Conservation (phyloP, 92 coral and sea anemone species). For the Bergia puertoricense region DNA sequence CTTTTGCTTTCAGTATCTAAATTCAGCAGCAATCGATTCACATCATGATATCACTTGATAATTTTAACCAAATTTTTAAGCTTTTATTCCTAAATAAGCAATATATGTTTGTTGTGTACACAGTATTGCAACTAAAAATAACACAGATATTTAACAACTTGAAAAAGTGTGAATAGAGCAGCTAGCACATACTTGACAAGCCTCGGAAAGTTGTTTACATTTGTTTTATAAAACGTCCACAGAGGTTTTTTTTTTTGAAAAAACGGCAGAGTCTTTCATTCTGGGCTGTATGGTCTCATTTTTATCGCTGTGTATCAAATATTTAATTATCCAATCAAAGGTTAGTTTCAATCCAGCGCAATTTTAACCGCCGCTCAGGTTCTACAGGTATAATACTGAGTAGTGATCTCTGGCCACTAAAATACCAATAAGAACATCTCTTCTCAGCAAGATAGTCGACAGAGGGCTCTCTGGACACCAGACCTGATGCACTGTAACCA, state of each 20-base stretch:
- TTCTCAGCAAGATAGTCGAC: constrained; percentile 75
- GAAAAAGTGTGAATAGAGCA: constrained; percentile 2
- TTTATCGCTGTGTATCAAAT: not conserved
- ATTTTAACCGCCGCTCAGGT: constrained; percentile 61
- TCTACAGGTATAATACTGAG: constrained; percentile 67
- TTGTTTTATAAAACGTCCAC: not conserved
- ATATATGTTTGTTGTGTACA: not conserved
- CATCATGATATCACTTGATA: not conserved
- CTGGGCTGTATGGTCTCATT: not conserved
- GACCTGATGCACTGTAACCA: constrained; percentile 22
- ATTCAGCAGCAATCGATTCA: not conserved
- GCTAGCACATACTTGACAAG: not conserved
- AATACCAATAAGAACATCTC: constrained; percentile 83
- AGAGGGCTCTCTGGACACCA: constrained; percentile 40
- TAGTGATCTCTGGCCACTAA: constrained; percentile 71
- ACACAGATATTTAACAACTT: not conserved
- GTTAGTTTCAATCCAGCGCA: constrained; percentile 85
- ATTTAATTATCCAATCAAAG: constrained; percentile 41
- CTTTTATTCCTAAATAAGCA: not conserved
- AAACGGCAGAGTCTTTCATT: not conserved
- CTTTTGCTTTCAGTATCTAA: no score
- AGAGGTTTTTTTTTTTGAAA: not conserved
- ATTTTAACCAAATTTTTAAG: not conserved
- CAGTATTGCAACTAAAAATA: not conserved
- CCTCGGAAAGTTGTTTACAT: not conserved